phyloP scores from a whole-genome alignment of 1,140 invertebrate species.

The Leptinotarsa defecta region DNA sequence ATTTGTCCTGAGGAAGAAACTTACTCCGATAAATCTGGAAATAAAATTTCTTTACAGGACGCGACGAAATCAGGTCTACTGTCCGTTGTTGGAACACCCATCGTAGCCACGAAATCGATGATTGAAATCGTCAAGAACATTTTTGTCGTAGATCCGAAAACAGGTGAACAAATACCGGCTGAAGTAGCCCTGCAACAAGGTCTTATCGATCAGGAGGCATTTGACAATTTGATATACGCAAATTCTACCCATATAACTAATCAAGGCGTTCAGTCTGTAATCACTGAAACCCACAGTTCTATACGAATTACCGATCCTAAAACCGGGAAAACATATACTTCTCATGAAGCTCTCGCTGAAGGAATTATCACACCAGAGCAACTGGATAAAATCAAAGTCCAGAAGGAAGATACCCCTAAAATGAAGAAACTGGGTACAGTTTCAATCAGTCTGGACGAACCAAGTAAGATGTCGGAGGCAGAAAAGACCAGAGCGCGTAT shows the following conservation, averaged over 20 bases:
- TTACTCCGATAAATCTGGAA: constrained; percentile 68
- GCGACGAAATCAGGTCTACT: constrained; percentile 76
- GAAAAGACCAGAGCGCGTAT: constrained; percentile 64
- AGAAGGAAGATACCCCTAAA: constrained; percentile 35
- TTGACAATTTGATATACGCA: constrained; percentile 58
- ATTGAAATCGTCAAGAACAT: constrained; percentile 62
- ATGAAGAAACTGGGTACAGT: constrained; percentile 53
- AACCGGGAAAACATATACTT: constrained; percentile 53
- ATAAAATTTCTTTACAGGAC: constrained; percentile 71
- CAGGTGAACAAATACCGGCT: constrained; percentile 74
- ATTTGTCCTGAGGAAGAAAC: constrained; percentile 74
- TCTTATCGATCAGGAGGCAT: constrained; percentile 68
- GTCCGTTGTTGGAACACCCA: constrained; percentile 70
- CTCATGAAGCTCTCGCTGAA: constrained; percentile 63
- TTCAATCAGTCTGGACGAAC: constrained; percentile 53
- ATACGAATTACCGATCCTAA: constrained; percentile 28
- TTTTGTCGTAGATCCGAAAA: constrained; percentile 77
- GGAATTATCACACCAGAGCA: constrained; percentile 53
- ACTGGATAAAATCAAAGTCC: constrained; percentile 44
- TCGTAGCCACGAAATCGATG: constrained; percentile 66
- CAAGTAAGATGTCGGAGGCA: constrained; percentile 58
- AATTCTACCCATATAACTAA: neutral
- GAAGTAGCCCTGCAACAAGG: constrained; percentile 81
- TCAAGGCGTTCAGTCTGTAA: neutral
- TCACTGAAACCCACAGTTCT: neutral